These are phyloP conservation scores for Frankliniella fusca DNA, from an alignment of 2,888 invertebrate species.

Conservation along the genomic window DNA sequence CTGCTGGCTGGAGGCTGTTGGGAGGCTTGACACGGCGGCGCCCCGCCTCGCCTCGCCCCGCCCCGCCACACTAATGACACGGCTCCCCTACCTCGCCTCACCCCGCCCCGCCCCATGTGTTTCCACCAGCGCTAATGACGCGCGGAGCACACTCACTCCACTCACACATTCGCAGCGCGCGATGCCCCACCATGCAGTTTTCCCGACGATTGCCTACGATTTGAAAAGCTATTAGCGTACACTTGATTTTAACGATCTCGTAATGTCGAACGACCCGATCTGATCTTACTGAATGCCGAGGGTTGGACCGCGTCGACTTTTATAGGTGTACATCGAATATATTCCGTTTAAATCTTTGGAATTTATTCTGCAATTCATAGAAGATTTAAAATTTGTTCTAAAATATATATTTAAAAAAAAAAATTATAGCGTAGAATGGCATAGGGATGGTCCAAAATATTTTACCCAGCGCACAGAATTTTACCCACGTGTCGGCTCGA, in stretches of 20 bases:
- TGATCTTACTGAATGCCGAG: too few species aligned
- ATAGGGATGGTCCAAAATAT: too few species aligned
- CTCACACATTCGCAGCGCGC: neutral
- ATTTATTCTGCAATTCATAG: too few species aligned
- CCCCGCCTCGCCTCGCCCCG: neutral
- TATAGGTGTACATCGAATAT: too few species aligned
- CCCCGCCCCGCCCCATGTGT: neutral
- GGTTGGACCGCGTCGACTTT: too few species aligned
- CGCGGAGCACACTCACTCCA: neutral
- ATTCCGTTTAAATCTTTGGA: too few species aligned
- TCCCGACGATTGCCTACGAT: neutral
- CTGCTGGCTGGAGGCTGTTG: neutral
- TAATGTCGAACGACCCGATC: too few species aligned
- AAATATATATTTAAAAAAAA: too few species aligned
- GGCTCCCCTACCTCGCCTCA: neutral
- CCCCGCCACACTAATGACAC: slow-evolving; percentile 11
- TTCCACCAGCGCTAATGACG: slow-evolving; percentile 15
- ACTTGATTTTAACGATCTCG: neutral
- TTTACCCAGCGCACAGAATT: too few species aligned
- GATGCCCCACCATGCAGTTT: neutral
- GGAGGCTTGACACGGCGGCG: slow-evolving; percentile 4
- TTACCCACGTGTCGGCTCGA: too few species aligned
- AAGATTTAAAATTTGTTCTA: too few species aligned
- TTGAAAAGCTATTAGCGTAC: neutral
- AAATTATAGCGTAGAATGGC: too few species aligned